Conservation (phyloP, 2,888 invertebrate species). For the Ochropleura leucogaster region DNA sequence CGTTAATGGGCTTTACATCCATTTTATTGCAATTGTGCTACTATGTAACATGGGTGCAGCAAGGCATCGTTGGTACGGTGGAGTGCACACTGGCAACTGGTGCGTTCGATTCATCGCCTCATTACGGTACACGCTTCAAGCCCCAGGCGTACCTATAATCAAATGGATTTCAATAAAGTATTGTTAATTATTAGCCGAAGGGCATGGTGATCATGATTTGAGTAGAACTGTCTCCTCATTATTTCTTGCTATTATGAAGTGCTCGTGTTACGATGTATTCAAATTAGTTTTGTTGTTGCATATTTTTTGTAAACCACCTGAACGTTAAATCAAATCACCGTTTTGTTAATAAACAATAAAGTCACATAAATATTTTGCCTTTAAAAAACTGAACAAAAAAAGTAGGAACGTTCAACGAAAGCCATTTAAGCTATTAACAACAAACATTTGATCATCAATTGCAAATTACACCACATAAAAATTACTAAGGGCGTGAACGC, state of each 20-base stretch:
- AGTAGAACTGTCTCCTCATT: slow-evolving; percentile 52
- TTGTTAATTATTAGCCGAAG: slow-evolving; percentile 62
- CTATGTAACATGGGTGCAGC: slow-evolving; percentile 1
- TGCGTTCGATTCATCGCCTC: slow-evolving; percentile 50
- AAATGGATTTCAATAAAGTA: slow-evolving; percentile 66
- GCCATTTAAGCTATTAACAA: slow-evolving; percentile 17
- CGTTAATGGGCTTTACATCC: not conserved
- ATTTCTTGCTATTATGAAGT: slow-evolving; percentile 29
- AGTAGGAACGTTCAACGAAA: not conserved
- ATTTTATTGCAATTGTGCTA: slow-evolving; percentile 1
- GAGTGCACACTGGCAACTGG: slow-evolving; percentile 42
- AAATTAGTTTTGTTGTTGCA: not conserved
- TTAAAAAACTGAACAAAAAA: not conserved
- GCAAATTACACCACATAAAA: slow-evolving; percentile 65
- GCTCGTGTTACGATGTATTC: not conserved
- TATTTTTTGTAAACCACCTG: not conserved
- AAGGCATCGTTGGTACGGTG: slow-evolving; percentile 26
- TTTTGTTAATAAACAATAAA: not conserved
- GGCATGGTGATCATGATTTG: slow-evolving; percentile 58
- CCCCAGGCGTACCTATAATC: slow-evolving; percentile 55
- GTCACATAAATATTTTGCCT: not conserved
- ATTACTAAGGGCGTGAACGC: slow-evolving; percentile 71
- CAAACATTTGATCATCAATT: slow-evolving; percentile 41
- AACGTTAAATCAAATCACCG: not conserved
- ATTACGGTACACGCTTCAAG: slow-evolving; percentile 58